Conservation (phyloP, 2,888 invertebrate genomes). For the Dorcus hopei region DNA sequence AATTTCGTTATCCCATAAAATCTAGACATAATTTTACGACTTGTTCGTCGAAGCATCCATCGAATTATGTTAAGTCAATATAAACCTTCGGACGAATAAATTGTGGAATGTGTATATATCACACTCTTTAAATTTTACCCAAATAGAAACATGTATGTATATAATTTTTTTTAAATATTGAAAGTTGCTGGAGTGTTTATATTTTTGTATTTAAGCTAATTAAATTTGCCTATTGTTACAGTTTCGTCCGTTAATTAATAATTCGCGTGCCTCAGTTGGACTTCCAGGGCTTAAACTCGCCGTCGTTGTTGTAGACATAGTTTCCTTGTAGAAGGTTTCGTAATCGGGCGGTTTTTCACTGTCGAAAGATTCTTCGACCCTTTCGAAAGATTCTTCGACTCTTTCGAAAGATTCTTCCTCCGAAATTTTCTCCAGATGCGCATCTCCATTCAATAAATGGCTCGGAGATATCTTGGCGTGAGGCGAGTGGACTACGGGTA, state of each 20-base stretch:
- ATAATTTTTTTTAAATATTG: too few species aligned
- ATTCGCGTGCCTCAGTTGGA: slow-evolving; percentile 66
- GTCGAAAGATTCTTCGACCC: slow-evolving; percentile 38
- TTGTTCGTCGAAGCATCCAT: too few species aligned
- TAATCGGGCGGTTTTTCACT: slow-evolving; percentile 40
- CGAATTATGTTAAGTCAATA: too few species aligned
- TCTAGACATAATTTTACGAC: too few species aligned
- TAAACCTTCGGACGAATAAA: background rate
- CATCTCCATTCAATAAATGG: slow-evolving; percentile 56
- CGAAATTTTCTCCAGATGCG: slow-evolving; percentile 66
- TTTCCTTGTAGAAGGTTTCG: slow-evolving; percentile 53
- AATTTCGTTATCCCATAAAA: too few species aligned
- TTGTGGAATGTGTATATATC: background rate
- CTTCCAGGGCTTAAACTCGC: slow-evolving; percentile 67
- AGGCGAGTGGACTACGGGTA: slow-evolving; percentile 41
- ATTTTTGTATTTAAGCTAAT: background rate
- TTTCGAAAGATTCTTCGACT: slow-evolving; percentile 57
- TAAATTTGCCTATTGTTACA: background rate
- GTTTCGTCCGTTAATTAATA: slow-evolving; percentile 59
- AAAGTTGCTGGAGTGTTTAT: too few species aligned
- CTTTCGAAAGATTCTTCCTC: slow-evolving; percentile 65
- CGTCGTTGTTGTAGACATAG: slow-evolving; percentile 56
- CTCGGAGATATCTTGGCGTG: slow-evolving; percentile 51
- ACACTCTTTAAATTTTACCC: background rate
- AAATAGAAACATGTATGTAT: too few species aligned